Conservation (phyloP, 2,797 vertebrate species). For the Cuniculus paca region DNA sequence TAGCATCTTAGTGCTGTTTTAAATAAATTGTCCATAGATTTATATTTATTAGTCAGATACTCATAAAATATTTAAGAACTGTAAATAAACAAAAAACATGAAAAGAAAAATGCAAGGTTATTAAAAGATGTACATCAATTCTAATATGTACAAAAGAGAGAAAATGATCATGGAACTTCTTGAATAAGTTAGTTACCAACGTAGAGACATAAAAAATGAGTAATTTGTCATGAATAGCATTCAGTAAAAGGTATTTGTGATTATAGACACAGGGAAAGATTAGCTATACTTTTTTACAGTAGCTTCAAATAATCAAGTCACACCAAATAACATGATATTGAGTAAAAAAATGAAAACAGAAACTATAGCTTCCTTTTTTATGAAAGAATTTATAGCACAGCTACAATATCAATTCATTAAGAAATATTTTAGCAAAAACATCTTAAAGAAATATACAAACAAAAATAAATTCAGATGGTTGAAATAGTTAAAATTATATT, state of each 20-base stretch:
- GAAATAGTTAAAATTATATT: slow-evolving; percentile 8
- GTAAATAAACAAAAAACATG: background rate
- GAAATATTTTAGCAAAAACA: background rate
- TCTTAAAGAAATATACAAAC: slow-evolving; percentile 21
- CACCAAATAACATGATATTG: slow-evolving; percentile 34
- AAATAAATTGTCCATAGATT: background rate
- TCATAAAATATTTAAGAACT: background rate
- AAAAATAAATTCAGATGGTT: slow-evolving; percentile 31
- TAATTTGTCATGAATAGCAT: slow-evolving; percentile 26
- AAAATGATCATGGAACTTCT: background rate
- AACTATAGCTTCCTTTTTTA: background rate
- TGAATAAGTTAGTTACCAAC: background rate
- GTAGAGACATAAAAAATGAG: slow-evolving; percentile 43
- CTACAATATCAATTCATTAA: slow-evolving; percentile 32
- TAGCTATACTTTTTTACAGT: background rate
- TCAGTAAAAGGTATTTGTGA: background rate
- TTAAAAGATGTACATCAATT: background rate
- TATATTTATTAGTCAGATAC: background rate
- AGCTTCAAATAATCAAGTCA: background rate
- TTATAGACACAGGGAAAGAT: background rate
- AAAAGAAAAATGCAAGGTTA: background rate
- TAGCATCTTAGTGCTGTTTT: background rate
- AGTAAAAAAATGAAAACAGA: slow-evolving; percentile 26
- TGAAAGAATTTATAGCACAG: background rate
- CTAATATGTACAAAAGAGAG: background rate